Conservation (phyloP, 2,888 invertebrate species). For the Autographa gamma region DNA sequence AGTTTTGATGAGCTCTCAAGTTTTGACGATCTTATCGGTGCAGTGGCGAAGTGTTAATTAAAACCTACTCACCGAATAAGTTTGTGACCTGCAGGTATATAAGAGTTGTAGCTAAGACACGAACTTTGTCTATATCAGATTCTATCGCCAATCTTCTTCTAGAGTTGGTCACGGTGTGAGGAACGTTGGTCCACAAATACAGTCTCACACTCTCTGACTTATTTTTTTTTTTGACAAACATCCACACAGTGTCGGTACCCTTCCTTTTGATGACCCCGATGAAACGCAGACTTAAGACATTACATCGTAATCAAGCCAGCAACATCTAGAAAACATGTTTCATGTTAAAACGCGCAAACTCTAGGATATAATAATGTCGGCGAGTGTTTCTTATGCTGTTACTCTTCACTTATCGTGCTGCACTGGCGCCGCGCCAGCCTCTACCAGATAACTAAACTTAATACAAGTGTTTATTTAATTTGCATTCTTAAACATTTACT, state of each 20-base stretch:
- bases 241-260: too few species aligned
- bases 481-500: conserved; percentile 23
- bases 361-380: conserved; percentile 33
- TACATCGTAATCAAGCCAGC: neutral
- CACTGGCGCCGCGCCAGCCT: conserved; percentile 37
- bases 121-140: too few species aligned
- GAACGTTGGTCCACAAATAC: too few species aligned
- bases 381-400: conserved; percentile 30
- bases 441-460: conserved; percentile 38
- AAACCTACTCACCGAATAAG: neutral
- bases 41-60: neutral
- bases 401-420: conserved; percentile 28
- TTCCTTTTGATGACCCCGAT: neutral
- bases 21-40: conserved; percentile 1
- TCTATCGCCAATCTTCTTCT: too few species aligned
- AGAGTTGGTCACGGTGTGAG: too few species aligned
- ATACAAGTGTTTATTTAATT: conserved; percentile 24
- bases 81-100: too few species aligned
- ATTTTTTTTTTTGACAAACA: too few species aligned
- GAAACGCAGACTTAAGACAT: neutral
- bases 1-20: conserved; percentile 10
- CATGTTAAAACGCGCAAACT: conserved; percentile 19
- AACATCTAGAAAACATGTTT: neutral
- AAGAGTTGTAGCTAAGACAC: too few species aligned
- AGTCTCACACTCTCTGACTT: too few species aligned